Evolutionary conservation across 2,888 invertebrate genomes (phyloP).

Genomic region (Dione juno): DNA sequence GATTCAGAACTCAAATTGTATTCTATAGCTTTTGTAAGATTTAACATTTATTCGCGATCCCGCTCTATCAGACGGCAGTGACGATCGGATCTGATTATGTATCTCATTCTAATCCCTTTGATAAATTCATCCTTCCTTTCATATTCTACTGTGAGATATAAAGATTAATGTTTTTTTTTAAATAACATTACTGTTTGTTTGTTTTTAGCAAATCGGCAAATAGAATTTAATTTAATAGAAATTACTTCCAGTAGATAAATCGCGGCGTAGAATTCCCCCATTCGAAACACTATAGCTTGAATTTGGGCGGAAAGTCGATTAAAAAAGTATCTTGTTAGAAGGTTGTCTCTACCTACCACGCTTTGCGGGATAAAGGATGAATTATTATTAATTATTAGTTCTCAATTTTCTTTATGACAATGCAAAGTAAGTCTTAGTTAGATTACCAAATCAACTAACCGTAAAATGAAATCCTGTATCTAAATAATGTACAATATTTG

Average conservation of each 20-base stretch:
- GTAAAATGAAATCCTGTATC: neutral
- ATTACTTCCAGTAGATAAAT: no score
- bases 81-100: slow-evolving; percentile 37
- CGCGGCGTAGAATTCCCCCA: no score
- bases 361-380: no score
- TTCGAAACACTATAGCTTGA: no score
- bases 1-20: slow-evolving; percentile 10
- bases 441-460: neutral
- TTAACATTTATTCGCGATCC: slow-evolving; percentile 17
- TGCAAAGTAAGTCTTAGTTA: no score
- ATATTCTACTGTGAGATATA: slow-evolving; percentile 35
- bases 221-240: no score
- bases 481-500: neutral
- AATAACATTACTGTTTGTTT: slow-evolving; percentile 28
- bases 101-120: slow-evolving; percentile 42
- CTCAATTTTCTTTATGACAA: no score
- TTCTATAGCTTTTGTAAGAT: neutral
- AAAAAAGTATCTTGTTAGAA: no score
- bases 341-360: no score
- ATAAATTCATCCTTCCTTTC: slow-evolving; percentile 49
- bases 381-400: no score
- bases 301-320: no score
- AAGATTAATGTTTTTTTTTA: slow-evolving; percentile 31
- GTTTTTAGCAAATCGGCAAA: slow-evolving; percentile 22
- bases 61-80: slow-evolving; percentile 22